Conservation (phyloP, 2,113 vertebrate genomes). For the Struthidea cinerea region DNA sequence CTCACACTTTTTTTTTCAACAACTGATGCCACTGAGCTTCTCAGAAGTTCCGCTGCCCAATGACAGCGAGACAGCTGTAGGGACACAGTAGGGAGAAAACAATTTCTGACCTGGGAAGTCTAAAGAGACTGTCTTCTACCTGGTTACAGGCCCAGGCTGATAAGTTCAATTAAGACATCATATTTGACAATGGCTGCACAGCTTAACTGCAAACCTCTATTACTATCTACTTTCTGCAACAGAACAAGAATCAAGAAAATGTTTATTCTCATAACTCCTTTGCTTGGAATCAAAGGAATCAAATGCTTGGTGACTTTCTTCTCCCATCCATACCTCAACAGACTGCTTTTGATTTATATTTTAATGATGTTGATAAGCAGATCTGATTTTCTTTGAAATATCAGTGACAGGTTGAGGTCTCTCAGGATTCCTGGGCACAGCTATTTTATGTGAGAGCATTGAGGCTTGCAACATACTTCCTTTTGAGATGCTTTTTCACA, state of each 20-base stretch:
- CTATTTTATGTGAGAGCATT: background rate
- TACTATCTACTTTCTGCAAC: background rate
- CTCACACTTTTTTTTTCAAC: background rate
- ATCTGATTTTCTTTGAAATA: background rate
- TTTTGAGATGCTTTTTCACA: background rate
- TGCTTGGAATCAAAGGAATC: background rate
- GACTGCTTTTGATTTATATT: background rate
- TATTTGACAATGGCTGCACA: background rate
- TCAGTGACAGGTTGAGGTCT: background rate
- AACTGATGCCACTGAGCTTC: background rate
- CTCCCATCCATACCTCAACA: background rate
- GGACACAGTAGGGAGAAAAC: background rate
- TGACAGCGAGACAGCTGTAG: background rate
- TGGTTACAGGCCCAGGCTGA: background rate
- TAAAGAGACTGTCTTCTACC: background rate
- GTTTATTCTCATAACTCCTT: background rate
- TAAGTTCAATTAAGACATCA: background rate
- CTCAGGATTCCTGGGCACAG: background rate
- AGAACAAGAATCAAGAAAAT: background rate
- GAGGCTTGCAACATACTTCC: background rate
- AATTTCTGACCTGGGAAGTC: background rate
- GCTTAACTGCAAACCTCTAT: background rate
- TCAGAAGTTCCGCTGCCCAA: background rate
- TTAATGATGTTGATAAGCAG: background rate
- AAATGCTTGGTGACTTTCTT: background rate